phyloP scores from a whole-genome alignment of 2,113 vertebrate genomes.

The Plotosus lineatus region DNA sequence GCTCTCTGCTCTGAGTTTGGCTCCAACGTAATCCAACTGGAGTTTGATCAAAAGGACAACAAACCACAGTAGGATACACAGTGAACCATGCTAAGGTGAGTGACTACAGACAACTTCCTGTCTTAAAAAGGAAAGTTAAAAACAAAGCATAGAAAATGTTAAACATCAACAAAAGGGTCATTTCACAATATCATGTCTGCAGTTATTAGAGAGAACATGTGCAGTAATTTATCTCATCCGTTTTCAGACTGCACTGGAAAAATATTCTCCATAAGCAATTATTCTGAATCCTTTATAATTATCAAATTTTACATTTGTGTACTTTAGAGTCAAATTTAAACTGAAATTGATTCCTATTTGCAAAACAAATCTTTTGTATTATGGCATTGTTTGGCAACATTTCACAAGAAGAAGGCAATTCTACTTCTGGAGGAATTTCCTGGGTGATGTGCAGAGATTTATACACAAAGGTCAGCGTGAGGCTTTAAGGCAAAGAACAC shows the following conservation, averaged over 20 bases:
- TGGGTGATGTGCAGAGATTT: constrained; percentile 58
- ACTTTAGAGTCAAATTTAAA: neutral
- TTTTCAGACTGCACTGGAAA: neutral
- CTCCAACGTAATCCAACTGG: constrained; percentile 75
- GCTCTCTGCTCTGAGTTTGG: constrained; percentile 65
- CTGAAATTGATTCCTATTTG: neutral
- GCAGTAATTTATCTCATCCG: neutral
- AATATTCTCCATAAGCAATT: neutral
- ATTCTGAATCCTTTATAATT: neutral
- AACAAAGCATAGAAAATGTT: neutral
- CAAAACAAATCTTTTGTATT: neutral
- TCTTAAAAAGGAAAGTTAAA: constrained; percentile 1
- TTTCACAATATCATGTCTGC: constrained; percentile 7
- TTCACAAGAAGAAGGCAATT: neutral
- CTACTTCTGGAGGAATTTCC: constrained; percentile 52
- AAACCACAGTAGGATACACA: constrained; percentile 35
- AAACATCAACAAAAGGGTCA: constrained; percentile 18
- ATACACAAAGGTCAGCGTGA: constrained; percentile 46
- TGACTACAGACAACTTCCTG: constrained; percentile 33
- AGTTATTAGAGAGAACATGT: neutral
- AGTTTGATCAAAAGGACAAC: constrained; percentile 66
- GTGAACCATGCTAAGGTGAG: constrained; percentile 15
- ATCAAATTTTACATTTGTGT: neutral
- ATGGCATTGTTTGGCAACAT: neutral
- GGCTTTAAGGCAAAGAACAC: constrained; percentile 48